Percentiles rank a stretch among this genome's conserved stretches.
These are phyloP conservation scores for Temnothorax ravouxi DNA, from an alignment of 2,888 invertebrate species.

Conservation along the genomic window DNA sequence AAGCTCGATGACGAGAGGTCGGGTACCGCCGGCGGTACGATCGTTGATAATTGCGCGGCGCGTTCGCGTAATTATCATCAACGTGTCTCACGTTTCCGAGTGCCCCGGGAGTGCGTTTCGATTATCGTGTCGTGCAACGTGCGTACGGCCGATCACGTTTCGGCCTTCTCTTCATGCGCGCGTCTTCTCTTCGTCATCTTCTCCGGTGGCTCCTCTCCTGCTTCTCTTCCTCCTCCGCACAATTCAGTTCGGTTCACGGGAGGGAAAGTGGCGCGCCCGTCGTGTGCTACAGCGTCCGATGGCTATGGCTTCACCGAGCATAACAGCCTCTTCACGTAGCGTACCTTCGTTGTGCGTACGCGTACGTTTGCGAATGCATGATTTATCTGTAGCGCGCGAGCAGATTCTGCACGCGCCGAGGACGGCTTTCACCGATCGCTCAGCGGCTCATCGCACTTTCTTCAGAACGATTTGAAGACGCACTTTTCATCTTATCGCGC, in stretches of 20 bases:
- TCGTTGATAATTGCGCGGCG: slow-evolving; percentile 6
- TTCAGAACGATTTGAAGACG: background rate
- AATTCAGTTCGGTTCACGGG: slow-evolving; percentile 48
- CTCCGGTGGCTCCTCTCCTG: slow-evolving; percentile 11
- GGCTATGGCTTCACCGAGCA: background rate
- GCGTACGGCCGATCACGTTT: slow-evolving; percentile 59
- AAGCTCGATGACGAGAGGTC: background rate
- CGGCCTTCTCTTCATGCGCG: slow-evolving; percentile 10
- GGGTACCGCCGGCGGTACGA: background rate
- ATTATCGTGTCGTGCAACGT: slow-evolving; percentile 50
- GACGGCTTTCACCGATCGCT: background rate
- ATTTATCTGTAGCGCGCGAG: slow-evolving; percentile 16
- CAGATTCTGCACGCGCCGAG: background rate
- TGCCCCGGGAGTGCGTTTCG: background rate
- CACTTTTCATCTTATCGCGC: background rate
- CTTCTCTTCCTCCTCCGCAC: slow-evolving; percentile 35
- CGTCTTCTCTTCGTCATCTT: slow-evolving; percentile 29
- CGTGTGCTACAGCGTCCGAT: background rate
- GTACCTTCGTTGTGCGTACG: background rate
- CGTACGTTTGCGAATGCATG: background rate
- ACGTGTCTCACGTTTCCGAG: slow-evolving; percentile 48
- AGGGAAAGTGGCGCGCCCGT: slow-evolving; percentile 59
- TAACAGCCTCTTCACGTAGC: background rate
- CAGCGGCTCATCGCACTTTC: background rate
- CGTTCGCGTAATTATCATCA: slow-evolving; percentile 9